These are phyloP conservation scores for Australoheros scitulus DNA, from an alignment of 2,113 vertebrate genomes.

Conservation along the genomic window DNA sequence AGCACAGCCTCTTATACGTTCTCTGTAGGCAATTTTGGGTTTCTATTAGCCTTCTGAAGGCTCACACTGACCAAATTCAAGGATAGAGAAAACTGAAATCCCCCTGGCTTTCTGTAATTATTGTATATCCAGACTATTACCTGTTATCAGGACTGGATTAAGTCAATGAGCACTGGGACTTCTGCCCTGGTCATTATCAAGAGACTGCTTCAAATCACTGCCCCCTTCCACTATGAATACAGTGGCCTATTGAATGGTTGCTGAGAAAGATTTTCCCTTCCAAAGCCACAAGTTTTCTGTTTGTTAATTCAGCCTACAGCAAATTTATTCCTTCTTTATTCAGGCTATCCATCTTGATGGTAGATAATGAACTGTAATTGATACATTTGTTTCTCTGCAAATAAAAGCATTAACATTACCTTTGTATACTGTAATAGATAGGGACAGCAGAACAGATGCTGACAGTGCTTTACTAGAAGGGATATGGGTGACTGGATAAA, in stretches of 20 bases:
- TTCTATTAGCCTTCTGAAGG: slow-evolving; percentile 36
- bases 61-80: slow-evolving; percentile 55
- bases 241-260: slow-evolving; percentile 25
- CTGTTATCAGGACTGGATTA: slow-evolving; percentile 74
- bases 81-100: slow-evolving; percentile 61
- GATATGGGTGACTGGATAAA: neutral
- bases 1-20: neutral
- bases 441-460: neutral
- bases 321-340: slow-evolving; percentile 45
- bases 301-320: slow-evolving; percentile 23
- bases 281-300: slow-evolving; percentile 33
- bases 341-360: slow-evolving; percentile 1
- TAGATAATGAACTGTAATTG: slow-evolving; percentile 33
- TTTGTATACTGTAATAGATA: neutral
- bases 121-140: slow-evolving; percentile 74
- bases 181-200: slow-evolving; percentile 61
- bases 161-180: slow-evolving; percentile 69
- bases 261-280: slow-evolving; percentile 33
- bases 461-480: neutral
- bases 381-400: slow-evolving; percentile 10
- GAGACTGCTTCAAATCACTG: slow-evolving; percentile 54
- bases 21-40: slow-evolving; percentile 2
- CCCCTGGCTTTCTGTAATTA: slow-evolving; percentile 69
- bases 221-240: slow-evolving; percentile 32
- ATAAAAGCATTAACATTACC: neutral